Evolutionary conservation across 1,140 invertebrate genomes (phyloP), one percentile per base, ranked within the genome.

Genomic region (Theocolax elegans): DNA sequence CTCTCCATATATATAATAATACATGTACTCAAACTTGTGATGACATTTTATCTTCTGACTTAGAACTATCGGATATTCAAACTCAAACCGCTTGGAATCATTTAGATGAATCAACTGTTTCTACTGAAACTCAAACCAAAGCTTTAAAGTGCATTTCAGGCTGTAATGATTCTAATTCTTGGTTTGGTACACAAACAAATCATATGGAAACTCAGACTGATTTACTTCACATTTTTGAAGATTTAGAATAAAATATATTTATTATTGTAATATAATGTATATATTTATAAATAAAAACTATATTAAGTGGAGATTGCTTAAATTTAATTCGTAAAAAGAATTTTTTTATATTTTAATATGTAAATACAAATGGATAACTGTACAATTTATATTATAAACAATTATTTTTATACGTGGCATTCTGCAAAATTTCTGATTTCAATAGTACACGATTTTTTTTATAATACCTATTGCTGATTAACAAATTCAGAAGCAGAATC

Each of bases 1-100:
- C 84, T 44, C 77, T 88, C 65, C 83, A 77, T 19, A 54, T 87
- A 10, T 89, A 88, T 62, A 87, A 79, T 38, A 86, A 90, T 69
- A 90, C 85, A 75, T 89, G 85, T 70, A 90, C 89, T 2, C 89
- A 91, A 76, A 90, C 89, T 10, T 89, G 88, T 67, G 82, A 88
- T 56, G 87, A 89, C 19, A 87, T 89, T 40, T 75, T 89, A 21
- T 81, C 83, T 40, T 81, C 79, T 62, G 88, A 87, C 74, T 76
- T 90, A 4, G 87, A 83, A 2, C 79, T 90, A 21, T 87, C 87
- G 9, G 85, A 90, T 65, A 90, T 87, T 44, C 87, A 91, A 74
- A 91, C 90, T 0, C 90, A 91, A 74, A 91, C 89, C 1, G 80
- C 85, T 17, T 88, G 86, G 84, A 75, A 83, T 25, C 77, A 80